Evolutionary conservation across 2,888 invertebrate species (phyloP).

Genomic region (Pediacus dermestoides): DNA sequence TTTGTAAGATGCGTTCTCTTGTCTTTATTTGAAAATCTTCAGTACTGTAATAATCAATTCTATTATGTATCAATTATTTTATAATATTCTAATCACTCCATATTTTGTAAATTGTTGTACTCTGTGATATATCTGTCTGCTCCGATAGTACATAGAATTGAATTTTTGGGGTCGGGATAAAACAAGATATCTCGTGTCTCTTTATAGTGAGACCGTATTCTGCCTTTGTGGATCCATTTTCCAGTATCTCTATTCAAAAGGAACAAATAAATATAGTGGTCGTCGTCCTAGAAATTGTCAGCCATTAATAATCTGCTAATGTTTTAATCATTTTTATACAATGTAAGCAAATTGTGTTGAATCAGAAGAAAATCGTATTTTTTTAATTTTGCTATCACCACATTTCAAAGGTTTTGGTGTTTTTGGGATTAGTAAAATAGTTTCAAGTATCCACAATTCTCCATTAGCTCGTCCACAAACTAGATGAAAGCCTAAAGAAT

Average conservation of each 20-base stretch:
- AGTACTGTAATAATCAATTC: no score
- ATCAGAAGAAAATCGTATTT: slow-evolving; percentile 55
- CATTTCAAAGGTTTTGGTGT: slow-evolving; percentile 50
- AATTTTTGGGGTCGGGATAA: slow-evolving; percentile 45
- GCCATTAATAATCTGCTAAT: slow-evolving; percentile 9
- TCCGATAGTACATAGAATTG: slow-evolving; percentile 57
- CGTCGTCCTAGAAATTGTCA: slow-evolving; percentile 51
- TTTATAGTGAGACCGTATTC: no score
- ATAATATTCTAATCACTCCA: no score
- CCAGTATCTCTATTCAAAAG: slow-evolving; percentile 52
- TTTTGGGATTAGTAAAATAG: slow-evolving; percentile 53
- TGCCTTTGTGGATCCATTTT: slow-evolving; percentile 58
- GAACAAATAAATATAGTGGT: slow-evolving; percentile 54
- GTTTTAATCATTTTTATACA: slow-evolving; percentile 46
- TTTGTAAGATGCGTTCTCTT: no score
- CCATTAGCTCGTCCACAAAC: slow-evolving; percentile 60
- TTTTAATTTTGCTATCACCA: slow-evolving; percentile 50
- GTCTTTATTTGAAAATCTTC: no score
- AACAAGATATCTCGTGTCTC: slow-evolving; percentile 58
- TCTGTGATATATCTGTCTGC: slow-evolving; percentile 52
- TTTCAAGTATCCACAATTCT: slow-evolving; percentile 58
- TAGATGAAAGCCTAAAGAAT: no score
- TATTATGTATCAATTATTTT: no score
- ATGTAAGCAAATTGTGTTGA: slow-evolving; percentile 56
- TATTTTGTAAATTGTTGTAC: slow-evolving; percentile 25